Conservation (phyloP, 2,797 vertebrate genomes). For the Pteronotus mesoamericanus region DNA sequence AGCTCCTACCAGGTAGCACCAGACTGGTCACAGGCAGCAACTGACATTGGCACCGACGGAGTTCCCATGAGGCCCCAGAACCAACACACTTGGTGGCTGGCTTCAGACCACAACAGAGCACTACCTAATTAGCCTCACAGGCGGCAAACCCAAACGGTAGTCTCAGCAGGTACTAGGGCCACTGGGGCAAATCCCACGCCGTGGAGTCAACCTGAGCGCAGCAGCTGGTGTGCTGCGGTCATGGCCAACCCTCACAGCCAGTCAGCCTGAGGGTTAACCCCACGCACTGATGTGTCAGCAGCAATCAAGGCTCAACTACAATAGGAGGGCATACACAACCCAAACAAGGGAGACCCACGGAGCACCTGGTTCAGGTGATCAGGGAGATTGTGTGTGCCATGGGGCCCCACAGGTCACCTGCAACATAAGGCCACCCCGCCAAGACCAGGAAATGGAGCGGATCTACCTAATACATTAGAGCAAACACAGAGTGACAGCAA, state of each 20-base stretch:
- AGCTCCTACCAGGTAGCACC: background rate
- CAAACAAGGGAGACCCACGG: background rate
- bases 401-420: background rate
- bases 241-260: background rate
- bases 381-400: background rate
- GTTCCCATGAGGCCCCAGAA: background rate
- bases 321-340: background rate
- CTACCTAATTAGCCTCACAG: background rate
- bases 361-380: background rate
- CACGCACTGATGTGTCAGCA: background rate
- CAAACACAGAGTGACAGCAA: background rate
- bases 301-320: background rate
- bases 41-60: background rate
- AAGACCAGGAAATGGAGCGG: background rate
- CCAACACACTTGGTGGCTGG: background rate
- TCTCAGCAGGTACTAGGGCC: background rate
- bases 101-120: background rate
- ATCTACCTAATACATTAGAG: background rate
- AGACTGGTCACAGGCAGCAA: background rate
- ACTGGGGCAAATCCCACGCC: background rate
- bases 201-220: background rate
- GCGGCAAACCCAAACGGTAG: background rate
- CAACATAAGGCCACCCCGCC: background rate
- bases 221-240: background rate
- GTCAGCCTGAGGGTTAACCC: background rate